These are phyloP conservation scores for Pipistrellus kuhlii DNA, from an alignment of 2,797 vertebrate genomes.

Conservation along the genomic window DNA sequence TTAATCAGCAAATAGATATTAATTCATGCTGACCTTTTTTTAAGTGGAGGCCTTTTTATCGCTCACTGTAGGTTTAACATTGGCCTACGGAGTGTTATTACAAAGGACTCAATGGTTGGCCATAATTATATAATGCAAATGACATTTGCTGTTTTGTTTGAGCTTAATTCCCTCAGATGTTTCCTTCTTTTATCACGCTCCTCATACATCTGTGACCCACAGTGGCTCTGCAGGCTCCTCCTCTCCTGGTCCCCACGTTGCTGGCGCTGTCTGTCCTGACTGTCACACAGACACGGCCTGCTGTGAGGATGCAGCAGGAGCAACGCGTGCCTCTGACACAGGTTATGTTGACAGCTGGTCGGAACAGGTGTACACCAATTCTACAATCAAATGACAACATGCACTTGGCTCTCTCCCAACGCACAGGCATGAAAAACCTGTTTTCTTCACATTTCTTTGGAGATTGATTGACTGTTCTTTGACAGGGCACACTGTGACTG, in stretches of 20 bases:
- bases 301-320: conserved; percentile 86
- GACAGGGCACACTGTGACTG: conserved; percentile 84
- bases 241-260: conserved; percentile 88
- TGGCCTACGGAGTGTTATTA: conserved; percentile 91
- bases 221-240: conserved; percentile 86
- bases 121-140: conserved; percentile 98
- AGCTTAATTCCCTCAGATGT: conserved; percentile 92
- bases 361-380: conserved; percentile 96
- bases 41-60: conserved; percentile 89
- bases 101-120: conserved; percentile 90
- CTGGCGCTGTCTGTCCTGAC: conserved; percentile 88
- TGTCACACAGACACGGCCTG: conserved; percentile 87
- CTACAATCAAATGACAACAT: conserved; percentile 93
- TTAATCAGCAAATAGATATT: conserved; percentile 92
- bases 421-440: conserved; percentile 93
- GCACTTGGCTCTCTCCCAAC: conserved; percentile 94
- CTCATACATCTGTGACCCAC: conserved; percentile 92
- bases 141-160: conserved; percentile 94
- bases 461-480: conserved; percentile 90
- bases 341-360: conserved; percentile 95
- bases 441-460: conserved; percentile 87
- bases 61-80: conserved; percentile 91
- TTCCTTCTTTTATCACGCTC: conserved; percentile 93
- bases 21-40: conserved; percentile 91
- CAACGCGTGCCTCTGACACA: conserved; percentile 90